Base-by-base conservation (phyloP, 2,888 invertebrate genomes). In the Celastrina argiolus region DNA sequence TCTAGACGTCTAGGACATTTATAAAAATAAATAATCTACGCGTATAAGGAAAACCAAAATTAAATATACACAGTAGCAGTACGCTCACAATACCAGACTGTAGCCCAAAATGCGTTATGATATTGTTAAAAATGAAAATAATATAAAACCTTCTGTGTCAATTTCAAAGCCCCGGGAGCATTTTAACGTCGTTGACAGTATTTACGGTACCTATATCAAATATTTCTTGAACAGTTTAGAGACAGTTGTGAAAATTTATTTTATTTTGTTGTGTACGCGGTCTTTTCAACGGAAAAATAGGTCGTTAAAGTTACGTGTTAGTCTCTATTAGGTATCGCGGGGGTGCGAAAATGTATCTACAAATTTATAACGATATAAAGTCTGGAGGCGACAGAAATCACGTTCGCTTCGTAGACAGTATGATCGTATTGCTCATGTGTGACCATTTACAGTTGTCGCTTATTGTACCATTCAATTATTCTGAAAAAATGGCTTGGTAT, bases 141-240 rank as follows among this genome's bases (percentile, higher is more conserved):
- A 4, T 51, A 51, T 18, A 5, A 51, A 51, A 51, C 22, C 22
- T 51, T 22, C 22, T 51, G 22, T 51, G 22, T 51, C 8, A 51
- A 51, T 18, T 51, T 18, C 12, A 51, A 51, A 51, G 51, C 22
- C 22, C 10, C 22, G 22, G 12, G 51, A 51, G 12, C 22, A 51
- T 51, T 51, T 51, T 51, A 51, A 26, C 51, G 22, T 3, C 51
- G 51, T 12, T 51, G 61, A 61, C 34, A 61, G 22, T 61, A 58
- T 58, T 58, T 58, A 59, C 36, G 36, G 59, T 59, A 36, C 34
- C 34, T 31, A 22, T 61, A 39, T 39, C 61, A 39, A 61, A 61
- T 61, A 14, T 61, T 61, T 61, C 61, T 61, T 61, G 36, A 16
- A 34, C 34, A 61, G 18, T 61, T 61, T 61, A 51, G 51, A 51